Percentiles rank a stretch among this genome's conserved stretches.
Conservation (phyloP, 2,888 invertebrate species). For the Tinea trinotella region DNA sequence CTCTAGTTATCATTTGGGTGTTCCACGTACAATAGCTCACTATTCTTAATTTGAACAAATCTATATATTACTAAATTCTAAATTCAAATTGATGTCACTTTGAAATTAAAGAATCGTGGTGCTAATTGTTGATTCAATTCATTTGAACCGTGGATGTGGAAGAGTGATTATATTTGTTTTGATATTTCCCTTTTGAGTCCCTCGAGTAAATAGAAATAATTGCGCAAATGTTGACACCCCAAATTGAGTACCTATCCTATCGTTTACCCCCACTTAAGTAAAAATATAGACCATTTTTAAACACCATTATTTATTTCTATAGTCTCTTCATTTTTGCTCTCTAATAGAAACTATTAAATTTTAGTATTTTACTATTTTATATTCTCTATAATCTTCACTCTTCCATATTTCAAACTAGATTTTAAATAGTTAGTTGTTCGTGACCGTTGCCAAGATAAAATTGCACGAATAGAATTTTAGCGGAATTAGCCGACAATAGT, state of each 20-base stretch:
- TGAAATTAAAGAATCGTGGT: slow-evolving; percentile 36
- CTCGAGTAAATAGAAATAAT: not conserved
- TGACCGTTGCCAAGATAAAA: not conserved
- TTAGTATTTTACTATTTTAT: slow-evolving; percentile 40
- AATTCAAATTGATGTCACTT: not conserved
- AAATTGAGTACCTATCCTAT: too few species aligned
- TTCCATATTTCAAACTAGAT: slow-evolving; percentile 63
- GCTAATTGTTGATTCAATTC: slow-evolving; percentile 51
- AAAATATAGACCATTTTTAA: not conserved
- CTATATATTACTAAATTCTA: not conserved
- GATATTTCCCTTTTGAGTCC: not conserved
- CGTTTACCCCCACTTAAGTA: not conserved
- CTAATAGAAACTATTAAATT: not conserved
- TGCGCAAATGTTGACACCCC: not conserved
- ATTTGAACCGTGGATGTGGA: slow-evolving; percentile 63
- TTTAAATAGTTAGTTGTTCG: slow-evolving; percentile 14
- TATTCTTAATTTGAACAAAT: slow-evolving; percentile 23
- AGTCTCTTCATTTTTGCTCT: not conserved
- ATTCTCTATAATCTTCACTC: slow-evolving; percentile 61
- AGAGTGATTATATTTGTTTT: slow-evolving; percentile 51
- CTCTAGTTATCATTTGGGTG: slow-evolving; percentile 56
- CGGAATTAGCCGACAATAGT: slow-evolving; percentile 11
- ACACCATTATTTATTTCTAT: not conserved
- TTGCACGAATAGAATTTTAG: slow-evolving; percentile 51
- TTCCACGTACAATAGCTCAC: slow-evolving; percentile 55